A percentile compares a stretch with the other conserved stretches of the same genome.
phyloP scores from a whole-genome alignment of 2,888 invertebrate genomes.

The Eristalis intricaria region DNA sequence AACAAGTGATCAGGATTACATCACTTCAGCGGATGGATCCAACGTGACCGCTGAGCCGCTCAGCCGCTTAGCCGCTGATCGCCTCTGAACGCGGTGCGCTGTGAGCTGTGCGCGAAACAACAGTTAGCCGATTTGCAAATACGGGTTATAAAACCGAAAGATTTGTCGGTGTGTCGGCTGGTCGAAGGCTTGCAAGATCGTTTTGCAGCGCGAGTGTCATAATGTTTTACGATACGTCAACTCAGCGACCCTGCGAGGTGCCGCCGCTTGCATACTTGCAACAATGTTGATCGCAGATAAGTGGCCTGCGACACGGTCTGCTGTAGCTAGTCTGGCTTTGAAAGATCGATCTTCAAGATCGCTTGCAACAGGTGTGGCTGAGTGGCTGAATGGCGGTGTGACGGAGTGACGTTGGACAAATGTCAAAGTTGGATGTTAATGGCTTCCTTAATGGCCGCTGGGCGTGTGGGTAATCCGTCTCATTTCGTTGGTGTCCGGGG shows the following conservation, averaged over 20 bases:
- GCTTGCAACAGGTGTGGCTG: constrained; percentile 61
- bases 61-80: not conserved
- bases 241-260: not conserved
- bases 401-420: constrained; percentile 25
- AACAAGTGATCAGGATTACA: constrained; percentile 58
- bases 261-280: constrained; percentile 14
- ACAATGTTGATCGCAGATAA: constrained; percentile 60
- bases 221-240: constrained; percentile 28
- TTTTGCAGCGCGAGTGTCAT: constrained; percentile 4
- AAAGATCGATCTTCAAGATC: constrained; percentile 68
- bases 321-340: constrained; percentile 60
- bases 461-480: constrained; percentile 42
- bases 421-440: constrained; percentile 68
- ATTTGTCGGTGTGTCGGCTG: constrained; percentile 3
- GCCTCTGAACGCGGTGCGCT: not conserved
- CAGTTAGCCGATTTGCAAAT: constrained; percentile 44
- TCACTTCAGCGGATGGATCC: constrained; percentile 44
- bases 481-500: not conserved
- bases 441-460: constrained; percentile 57
- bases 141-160: not conserved
- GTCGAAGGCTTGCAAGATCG: constrained; percentile 29
- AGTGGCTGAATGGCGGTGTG: constrained; percentile 5
- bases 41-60: constrained; percentile 28
- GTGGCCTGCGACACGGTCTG: constrained; percentile 51
- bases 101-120: constrained; percentile 5